Conservation (phyloP, 35 echinoderm and acorn worm genomes). For the Stichopus chloronotus region DNA sequence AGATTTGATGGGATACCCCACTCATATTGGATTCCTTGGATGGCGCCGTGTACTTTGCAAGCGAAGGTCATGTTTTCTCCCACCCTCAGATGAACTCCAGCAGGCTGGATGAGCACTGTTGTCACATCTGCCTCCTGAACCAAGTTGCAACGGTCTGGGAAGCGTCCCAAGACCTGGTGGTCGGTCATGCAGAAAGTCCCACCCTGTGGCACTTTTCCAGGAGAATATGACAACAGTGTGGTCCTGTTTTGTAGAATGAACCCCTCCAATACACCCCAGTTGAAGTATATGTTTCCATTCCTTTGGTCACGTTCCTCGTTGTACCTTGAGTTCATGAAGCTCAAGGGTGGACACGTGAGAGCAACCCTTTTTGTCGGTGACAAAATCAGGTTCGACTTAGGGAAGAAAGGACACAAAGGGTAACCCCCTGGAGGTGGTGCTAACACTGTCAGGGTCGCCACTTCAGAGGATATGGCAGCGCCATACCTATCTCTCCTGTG, state of each 20-base stretch:
- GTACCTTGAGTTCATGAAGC: not conserved
- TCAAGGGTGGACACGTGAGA: not conserved
- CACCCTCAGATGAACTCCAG: slow-evolving; percentile 11
- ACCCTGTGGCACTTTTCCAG: not conserved
- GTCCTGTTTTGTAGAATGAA: slow-evolving; percentile 54
- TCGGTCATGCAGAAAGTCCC: slow-evolving; percentile 38
- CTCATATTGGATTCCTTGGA: slow-evolving; percentile 5
- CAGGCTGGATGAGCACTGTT: slow-evolving; percentile 5
- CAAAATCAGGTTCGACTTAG: slow-evolving; percentile 37
- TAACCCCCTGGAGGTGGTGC: slow-evolving; percentile 37
- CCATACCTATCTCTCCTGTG: not conserved
- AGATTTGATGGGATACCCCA: slow-evolving; percentile 8
- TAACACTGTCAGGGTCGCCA: slow-evolving; percentile 21
- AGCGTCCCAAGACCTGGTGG: not conserved
- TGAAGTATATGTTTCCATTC: not conserved
- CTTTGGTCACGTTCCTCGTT: not conserved
- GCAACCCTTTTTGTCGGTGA: slow-evolving; percentile 6
- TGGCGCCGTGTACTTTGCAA: slow-evolving; percentile 9
- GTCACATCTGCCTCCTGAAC: not conserved
- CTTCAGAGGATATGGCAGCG: not conserved
- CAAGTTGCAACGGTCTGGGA: not conserved
- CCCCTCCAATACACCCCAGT: slow-evolving; percentile 10
- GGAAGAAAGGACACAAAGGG: not conserved
- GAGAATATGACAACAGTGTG: slow-evolving; percentile 18
- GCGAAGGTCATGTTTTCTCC: slow-evolving; percentile 49